Percentiles rank a stretch among this genome's conserved stretches.
phyloP scores from a whole-genome alignment of 1,140 invertebrate genomes.

The Tyrophagus putrescentiae region DNA sequence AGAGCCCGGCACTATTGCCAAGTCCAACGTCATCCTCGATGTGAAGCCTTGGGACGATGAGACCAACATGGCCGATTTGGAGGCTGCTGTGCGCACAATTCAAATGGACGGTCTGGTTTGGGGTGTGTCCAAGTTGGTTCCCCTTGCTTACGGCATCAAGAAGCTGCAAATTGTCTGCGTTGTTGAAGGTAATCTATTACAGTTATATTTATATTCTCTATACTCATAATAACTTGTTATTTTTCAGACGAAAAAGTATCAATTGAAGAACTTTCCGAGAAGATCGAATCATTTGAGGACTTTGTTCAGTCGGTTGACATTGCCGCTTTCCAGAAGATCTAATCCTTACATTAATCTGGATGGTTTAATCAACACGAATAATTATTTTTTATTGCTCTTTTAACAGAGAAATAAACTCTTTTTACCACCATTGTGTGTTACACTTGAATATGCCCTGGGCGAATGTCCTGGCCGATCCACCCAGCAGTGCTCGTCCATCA shows the following conservation, averaged over 20 bases:
- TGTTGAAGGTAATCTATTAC: constrained; percentile 45
- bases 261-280: constrained; percentile 72
- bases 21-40: constrained; percentile 83
- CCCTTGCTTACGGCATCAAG: constrained; percentile 83
- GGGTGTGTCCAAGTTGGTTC: constrained; percentile 70
- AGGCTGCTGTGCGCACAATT: constrained; percentile 61
- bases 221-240: background rate
- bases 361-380: too few species aligned
- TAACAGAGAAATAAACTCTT: too few species aligned
- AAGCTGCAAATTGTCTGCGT: constrained; percentile 87
- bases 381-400: too few species aligned
- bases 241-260: background rate
- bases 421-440: too few species aligned
- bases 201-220: background rate
- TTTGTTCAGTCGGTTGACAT: constrained; percentile 87
- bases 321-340: constrained; percentile 92
- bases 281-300: constrained; percentile 63
- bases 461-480: too few species aligned
- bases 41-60: constrained; percentile 98
- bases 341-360: too few species aligned
- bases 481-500: too few species aligned
- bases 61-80: constrained; percentile 76
- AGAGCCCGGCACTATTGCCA: constrained; percentile 64
- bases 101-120: constrained; percentile 70
- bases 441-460: too few species aligned